Evolutionary conservation across 2,113 vertebrate species (phyloP), one percentile per base, ranked within the genome.

Genomic region (Neoarius graeffei): DNA sequence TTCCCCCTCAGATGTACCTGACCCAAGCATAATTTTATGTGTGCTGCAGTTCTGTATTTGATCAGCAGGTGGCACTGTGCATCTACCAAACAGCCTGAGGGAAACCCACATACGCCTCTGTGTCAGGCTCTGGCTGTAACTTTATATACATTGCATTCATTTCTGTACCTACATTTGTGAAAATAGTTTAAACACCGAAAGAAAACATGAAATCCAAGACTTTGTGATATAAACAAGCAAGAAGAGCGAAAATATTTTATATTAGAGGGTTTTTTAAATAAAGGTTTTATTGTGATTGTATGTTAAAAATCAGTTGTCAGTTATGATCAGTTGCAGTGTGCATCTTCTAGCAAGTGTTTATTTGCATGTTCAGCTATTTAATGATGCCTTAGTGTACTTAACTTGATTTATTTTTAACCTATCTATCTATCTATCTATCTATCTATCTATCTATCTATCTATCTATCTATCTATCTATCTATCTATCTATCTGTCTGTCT

Each of bases 31-130:
- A 20, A 23, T 25, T 50, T n/a, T 5, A 50, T 50, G 13, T 10
- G 17, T 48, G 25, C 42, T 25, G 52, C 30, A 64, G 14, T 80
- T 83, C 50, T 73, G 23, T 83, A 0, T 57, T 23, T 73, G 20
- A 86, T 88, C 92, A 92, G 87, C 64, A 60, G 92, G 83, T 89
- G 91, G 81, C 91, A 91, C 91, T 91, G 89, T 93, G 85, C 84
- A 84, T 84, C 86, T 69, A 90, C 48, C 89, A 82, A 88, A 66
- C 77, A 71, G 64, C 9, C 62, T 71, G 13, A 57, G 60, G 60
- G 30, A 62, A 50, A 50, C 19, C 50, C 17, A 19, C 48, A 42
- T 35, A 77, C 52, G 0, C 67, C 35, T 42, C 69, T 20, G 69
- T 8, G 5, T 60, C 19, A 23, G 20, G 66, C 23, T 23, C n/a